Conservation (phyloP, 1,140 invertebrate species). For the Zeugodacus cucurbitae region DNA sequence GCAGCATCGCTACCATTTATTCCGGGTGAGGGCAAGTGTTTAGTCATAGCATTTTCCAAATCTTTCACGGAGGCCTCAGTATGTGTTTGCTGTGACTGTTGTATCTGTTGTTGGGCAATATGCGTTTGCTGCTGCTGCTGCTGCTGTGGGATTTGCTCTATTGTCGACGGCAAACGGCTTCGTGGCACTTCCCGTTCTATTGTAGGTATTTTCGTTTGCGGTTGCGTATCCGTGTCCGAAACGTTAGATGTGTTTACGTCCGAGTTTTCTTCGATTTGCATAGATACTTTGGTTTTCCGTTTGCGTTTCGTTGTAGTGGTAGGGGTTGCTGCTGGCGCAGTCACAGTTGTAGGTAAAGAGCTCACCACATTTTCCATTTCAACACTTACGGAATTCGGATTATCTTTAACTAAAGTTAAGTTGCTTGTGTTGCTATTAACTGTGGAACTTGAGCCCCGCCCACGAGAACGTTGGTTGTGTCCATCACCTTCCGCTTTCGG, state of each 20-base stretch:
- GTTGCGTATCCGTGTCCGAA: slow-evolving; percentile 51
- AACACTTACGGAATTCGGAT: slow-evolving; percentile 52
- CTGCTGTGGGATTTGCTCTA: slow-evolving; percentile 51
- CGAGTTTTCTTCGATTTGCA: slow-evolving; percentile 51
- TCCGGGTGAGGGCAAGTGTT: slow-evolving; percentile 82
- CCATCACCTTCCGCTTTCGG: slow-evolving; percentile 57
- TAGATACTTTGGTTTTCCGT: slow-evolving; percentile 57
- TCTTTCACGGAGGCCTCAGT: slow-evolving; percentile 73
- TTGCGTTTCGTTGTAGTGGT: slow-evolving; percentile 53
- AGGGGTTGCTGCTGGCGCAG: slow-evolving; percentile 49
- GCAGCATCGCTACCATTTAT: slow-evolving; percentile 45
- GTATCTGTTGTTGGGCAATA: background rate
- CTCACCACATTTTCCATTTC: slow-evolving; percentile 49
- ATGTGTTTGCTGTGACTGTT: slow-evolving; percentile 45
- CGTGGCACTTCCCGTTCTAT: slow-evolving; percentile 55
- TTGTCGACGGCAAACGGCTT: slow-evolving; percentile 57
- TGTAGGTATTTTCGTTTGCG: slow-evolving; percentile 55
- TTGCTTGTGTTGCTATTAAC: slow-evolving; percentile 51
- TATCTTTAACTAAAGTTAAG: slow-evolving; percentile 58
- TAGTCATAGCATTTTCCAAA: slow-evolving; percentile 95
- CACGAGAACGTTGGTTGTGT: slow-evolving; percentile 54
- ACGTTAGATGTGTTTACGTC: background rate
- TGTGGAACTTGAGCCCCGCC: slow-evolving; percentile 50
- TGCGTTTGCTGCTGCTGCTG: background rate
- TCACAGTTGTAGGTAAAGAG: slow-evolving; percentile 54